Conservation (phyloP, 2,888 invertebrate genomes). For the Unio pictorum region DNA sequence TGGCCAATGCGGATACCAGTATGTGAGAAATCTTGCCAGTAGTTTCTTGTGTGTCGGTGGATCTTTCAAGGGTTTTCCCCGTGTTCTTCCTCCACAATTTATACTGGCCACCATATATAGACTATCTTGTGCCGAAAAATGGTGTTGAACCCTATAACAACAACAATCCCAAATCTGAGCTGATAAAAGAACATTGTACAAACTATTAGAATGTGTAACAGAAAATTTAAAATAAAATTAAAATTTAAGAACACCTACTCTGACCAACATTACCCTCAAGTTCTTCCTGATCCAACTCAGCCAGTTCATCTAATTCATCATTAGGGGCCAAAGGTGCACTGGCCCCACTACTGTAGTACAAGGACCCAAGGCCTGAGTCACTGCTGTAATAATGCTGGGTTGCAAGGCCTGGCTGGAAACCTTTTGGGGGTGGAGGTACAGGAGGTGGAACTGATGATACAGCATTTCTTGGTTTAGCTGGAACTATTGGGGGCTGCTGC, state of each 20-base stretch:
- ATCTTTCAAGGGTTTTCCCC: no score
- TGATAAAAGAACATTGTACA: no score
- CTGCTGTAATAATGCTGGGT: constrained; percentile 49
- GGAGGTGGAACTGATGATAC: constrained; percentile 32
- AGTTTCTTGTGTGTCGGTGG: no score
- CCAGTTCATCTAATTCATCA: constrained; percentile 42
- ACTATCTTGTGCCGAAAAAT: no score
- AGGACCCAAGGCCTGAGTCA: constrained; percentile 58
- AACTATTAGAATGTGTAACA: no score
- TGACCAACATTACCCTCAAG: constrained; percentile 17
- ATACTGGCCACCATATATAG: no score
- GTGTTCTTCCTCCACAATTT: no score
- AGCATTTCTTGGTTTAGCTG: constrained; percentile 46
- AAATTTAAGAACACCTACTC: constrained; percentile 9
- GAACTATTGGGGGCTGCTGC: constrained; percentile 35
- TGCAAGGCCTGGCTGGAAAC: constrained; percentile 35
- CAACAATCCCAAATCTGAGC: background rate
- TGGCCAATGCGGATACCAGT: no score
- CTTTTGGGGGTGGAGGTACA: constrained; percentile 38
- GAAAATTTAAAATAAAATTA: background rate
- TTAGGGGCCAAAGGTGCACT: constrained; percentile 29
- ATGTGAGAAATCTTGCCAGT: no score
- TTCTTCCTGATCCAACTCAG: constrained; percentile 30
- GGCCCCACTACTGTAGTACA: constrained; percentile 37
- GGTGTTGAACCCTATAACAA: no score